A percentile compares a stretch with the other conserved stretches of the same genome.
phyloP scores from a whole-genome alignment of 2,888 invertebrate species.

The Lasioglossum pauxillum region DNA sequence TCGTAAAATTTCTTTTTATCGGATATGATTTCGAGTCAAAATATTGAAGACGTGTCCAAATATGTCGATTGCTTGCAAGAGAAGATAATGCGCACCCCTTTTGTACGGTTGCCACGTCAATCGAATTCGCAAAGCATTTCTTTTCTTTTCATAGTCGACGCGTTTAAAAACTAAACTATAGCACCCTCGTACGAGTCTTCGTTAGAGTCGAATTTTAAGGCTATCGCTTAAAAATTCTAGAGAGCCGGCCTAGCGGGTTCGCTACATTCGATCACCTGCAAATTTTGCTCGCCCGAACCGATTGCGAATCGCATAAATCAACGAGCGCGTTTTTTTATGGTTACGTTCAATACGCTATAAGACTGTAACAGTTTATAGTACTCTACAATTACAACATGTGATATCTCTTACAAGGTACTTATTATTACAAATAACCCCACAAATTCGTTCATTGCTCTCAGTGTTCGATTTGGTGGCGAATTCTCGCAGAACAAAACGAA shows the following conservation, averaged over 20 bases:
- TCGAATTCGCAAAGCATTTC: conserved; percentile 61
- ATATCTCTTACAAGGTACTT: conserved; percentile 80
- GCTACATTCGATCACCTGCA: conserved; percentile 53
- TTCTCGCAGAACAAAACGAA: conserved; percentile 26
- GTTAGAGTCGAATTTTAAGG: conserved; percentile 65
- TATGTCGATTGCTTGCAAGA: neutral
- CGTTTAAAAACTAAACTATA: conserved; percentile 66
- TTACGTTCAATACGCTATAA: conserved; percentile 77
- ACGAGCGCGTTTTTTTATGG: conserved; percentile 69
- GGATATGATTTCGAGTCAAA: neutral
- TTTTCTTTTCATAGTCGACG: conserved; percentile 30
- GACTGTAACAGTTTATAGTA: conserved; percentile 82
- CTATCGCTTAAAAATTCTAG: conserved; percentile 39
- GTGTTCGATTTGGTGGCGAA: conserved; percentile 36
- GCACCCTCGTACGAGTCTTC: conserved; percentile 71
- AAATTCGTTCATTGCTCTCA: conserved; percentile 67
- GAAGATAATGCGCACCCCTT: conserved; percentile 51
- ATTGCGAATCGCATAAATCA: conserved; percentile 74
- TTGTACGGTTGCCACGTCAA: conserved; percentile 56
- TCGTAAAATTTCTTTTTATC: neutral
- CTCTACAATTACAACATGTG: conserved; percentile 81
- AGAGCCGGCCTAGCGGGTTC: conserved; percentile 22
- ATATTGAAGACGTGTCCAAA: neutral
- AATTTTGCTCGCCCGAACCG: conserved; percentile 61
- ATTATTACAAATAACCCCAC: conserved; percentile 70